Conservation (phyloP, 2,113 vertebrate genomes). For the Bungarus multicinctus region DNA sequence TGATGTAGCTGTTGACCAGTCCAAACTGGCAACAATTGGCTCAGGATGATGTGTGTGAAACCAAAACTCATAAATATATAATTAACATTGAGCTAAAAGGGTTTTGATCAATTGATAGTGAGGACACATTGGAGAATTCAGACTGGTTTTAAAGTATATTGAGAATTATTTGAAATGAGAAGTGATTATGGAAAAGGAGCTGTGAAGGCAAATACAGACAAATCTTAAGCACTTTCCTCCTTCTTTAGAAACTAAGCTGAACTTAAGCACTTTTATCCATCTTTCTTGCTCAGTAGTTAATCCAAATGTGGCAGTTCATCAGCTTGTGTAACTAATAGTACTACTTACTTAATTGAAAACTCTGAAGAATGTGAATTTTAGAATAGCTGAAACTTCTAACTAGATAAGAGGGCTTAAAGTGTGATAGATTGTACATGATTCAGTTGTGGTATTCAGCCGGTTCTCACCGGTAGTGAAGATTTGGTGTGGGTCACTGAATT, state of each 20-base stretch:
- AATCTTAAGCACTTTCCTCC: not conserved
- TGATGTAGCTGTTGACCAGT: not conserved
- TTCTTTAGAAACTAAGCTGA: not conserved
- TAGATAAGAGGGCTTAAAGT: not conserved
- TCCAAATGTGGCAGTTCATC: not conserved
- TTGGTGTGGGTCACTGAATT: no score
- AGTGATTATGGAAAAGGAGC: not conserved
- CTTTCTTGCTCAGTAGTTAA: not conserved
- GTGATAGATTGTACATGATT: not conserved
- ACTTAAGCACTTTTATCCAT: not conserved
- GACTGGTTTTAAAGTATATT: not conserved
- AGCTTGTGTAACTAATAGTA: not conserved
- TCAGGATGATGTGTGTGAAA: not conserved
- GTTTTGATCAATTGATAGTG: not conserved
- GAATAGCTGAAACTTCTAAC: not conserved
- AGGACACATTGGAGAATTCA: not conserved
- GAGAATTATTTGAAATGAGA: not conserved
- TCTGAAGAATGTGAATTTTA: not conserved
- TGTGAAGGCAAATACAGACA: not conserved
- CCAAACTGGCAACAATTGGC: not conserved
- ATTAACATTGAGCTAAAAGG: not conserved
- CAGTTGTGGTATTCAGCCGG: no score
- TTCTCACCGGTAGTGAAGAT: no score
- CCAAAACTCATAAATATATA: not conserved
- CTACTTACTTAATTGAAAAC: not conserved